A percentile compares a stretch with the other conserved stretches of the same genome.
Evolutionary conservation across 1,140 invertebrate species (phyloP).

Genomic region (Drosophila sproati): DNA sequence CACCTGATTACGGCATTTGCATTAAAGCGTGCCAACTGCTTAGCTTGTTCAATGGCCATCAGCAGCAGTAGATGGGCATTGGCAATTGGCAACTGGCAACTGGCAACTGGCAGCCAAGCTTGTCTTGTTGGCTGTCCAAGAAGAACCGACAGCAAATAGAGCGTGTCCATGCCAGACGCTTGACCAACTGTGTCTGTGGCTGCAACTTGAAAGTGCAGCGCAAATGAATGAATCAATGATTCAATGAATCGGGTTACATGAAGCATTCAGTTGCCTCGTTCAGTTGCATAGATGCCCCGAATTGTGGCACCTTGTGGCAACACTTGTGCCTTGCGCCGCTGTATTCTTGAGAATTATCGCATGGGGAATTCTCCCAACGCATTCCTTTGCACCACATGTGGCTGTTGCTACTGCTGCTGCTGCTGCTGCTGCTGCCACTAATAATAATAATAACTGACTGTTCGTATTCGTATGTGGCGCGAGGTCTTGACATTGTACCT

Average conservation of each 20-base stretch:
- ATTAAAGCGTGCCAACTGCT: constrained; percentile 1
- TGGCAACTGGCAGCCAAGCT: constrained; percentile 13
- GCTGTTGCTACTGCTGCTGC: neutral
- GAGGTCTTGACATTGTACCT: constrained; percentile 80
- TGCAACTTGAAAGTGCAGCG: constrained; percentile 62
- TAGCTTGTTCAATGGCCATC: constrained; percentile 8
- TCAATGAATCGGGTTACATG: neutral
- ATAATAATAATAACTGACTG: neutral
- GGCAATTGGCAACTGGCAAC: constrained; percentile 3
- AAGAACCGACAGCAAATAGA: constrained; percentile 60
- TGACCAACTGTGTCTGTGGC: constrained; percentile 69
- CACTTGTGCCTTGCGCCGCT: neutral
- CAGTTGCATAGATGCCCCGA: neutral
- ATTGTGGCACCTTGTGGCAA: constrained; percentile 4
- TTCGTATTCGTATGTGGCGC: constrained; percentile 49
- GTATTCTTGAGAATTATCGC: constrained; percentile 27
- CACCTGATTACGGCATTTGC: neutral
- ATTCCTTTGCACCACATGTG: constrained; percentile 16
- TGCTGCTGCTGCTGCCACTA: neutral
- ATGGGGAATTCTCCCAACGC: constrained; percentile 31
- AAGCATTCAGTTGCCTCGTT: neutral
- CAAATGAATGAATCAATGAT: constrained; percentile 4
- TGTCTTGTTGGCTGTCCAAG: constrained; percentile 15
- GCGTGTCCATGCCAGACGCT: constrained; percentile 64
- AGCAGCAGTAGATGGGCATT: neutral